Conservation (phyloP, 2,113 vertebrate genomes). For the Bagarius yarrelli region DNA sequence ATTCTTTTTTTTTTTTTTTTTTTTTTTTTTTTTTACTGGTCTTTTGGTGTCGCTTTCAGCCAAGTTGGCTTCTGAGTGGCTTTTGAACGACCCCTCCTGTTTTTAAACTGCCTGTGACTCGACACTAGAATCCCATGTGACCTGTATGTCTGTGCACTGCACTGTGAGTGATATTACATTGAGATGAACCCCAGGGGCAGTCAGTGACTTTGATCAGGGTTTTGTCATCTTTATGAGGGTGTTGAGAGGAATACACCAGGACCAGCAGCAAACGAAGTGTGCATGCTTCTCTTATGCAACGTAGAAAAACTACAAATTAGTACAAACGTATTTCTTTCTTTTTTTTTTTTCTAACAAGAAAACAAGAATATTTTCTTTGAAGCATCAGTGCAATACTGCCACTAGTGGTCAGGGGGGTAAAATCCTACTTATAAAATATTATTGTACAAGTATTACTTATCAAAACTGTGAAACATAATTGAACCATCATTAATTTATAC, state of each 20-base stretch:
- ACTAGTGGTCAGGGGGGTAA: slow-evolving; percentile 12
- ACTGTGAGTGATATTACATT: slow-evolving; percentile 42
- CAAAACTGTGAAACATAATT: neutral
- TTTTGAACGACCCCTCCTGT: slow-evolving; percentile 53
- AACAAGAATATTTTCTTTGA: neutral
- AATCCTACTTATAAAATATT: neutral
- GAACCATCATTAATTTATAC: neutral
- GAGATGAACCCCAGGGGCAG: slow-evolving; percentile 50
- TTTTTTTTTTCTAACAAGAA: neutral
- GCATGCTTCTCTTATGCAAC: slow-evolving; percentile 4
- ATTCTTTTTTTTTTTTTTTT: slow-evolving; percentile 29
- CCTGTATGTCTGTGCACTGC: slow-evolving; percentile 25
- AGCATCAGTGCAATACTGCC: slow-evolving; percentile 18
- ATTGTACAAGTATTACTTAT: no score
- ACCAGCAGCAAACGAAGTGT: slow-evolving; percentile 27
- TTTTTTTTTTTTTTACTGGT: slow-evolving; percentile 6
- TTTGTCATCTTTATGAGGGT: slow-evolving; percentile 78
- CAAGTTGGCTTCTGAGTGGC: slow-evolving; percentile 20
- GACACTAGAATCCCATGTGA: slow-evolving; percentile 30
- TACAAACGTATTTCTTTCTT: neutral
- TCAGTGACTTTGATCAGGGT: slow-evolving; percentile 69
- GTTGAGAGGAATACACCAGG: slow-evolving; percentile 76
- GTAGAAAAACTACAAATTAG: neutral
- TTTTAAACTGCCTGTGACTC: slow-evolving; percentile 35
- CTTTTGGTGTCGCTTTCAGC: slow-evolving; percentile 43